Evolutionary conservation across 30 jellyfish, hydroid and myxozoan species (phyloP).

Genomic region (Aurelia aurita): DNA sequence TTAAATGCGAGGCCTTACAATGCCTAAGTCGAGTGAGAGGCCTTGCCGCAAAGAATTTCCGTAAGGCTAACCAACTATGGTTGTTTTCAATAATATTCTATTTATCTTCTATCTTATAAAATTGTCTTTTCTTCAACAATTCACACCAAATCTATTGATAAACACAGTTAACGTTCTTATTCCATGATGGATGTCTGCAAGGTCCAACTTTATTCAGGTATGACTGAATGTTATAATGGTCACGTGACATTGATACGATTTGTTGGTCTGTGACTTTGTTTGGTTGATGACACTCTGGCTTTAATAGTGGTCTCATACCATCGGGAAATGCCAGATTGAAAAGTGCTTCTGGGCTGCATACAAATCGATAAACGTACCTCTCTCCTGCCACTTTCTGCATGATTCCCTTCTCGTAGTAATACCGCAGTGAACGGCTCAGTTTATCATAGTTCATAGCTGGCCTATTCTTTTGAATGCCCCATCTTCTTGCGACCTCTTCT

Average conservation of each 20-base stretch:
- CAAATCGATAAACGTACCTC: slow-evolving; percentile 95
- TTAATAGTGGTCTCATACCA: slow-evolving; percentile 95
- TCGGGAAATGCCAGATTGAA: slow-evolving; percentile 93
- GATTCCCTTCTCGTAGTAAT: slow-evolving; percentile 96
- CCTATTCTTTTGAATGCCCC: slow-evolving; percentile 99
- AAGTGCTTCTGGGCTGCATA: slow-evolving; percentile 95
- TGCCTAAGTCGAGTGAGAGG: no score
- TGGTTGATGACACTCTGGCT: slow-evolving; percentile 98
- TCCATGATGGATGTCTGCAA: slow-evolving; percentile 83
- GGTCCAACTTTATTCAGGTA: slow-evolving; percentile 63
- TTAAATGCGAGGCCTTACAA: no score
- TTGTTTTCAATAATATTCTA: no score
- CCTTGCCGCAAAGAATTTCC: no score
- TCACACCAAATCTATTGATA: slow-evolving; percentile 31
- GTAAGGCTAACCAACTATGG: no score
- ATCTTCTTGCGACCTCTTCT: slow-evolving; percentile 98
- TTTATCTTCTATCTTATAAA: no score
- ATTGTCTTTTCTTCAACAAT: neutral
- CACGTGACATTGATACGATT: slow-evolving; percentile 66
- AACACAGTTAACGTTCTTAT: slow-evolving; percentile 58
- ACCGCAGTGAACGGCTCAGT: slow-evolving; percentile 93
- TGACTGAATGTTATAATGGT: slow-evolving; percentile 75
- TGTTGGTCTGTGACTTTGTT: slow-evolving; percentile 93
- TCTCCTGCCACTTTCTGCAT: slow-evolving; percentile 99
- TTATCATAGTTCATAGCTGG: slow-evolving; percentile 99